phyloP scores from a whole-genome alignment of 2,797 vertebrate species.

The Aeoliscus strigatus region DNA sequence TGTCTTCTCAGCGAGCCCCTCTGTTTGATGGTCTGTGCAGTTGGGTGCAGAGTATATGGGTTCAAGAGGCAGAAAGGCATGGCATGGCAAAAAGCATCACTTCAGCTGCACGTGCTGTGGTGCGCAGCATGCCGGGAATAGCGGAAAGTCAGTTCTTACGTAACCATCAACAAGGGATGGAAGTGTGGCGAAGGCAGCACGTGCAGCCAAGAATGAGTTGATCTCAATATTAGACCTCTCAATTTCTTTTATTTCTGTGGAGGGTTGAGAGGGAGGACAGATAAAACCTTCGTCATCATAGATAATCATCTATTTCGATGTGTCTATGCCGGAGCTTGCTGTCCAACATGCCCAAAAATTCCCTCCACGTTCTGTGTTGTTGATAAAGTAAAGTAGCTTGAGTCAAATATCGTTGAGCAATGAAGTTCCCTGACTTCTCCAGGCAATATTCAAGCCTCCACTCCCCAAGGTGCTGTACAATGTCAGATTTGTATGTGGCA shows the following conservation, averaged over 20 bases:
- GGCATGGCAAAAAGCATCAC: constrained; percentile 45
- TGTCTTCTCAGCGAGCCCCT: constrained; percentile 38
- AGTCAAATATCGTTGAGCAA: too few relatives aligned
- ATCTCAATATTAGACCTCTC: neutral
- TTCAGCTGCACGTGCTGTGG: constrained; percentile 43
- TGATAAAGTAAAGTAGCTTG: too few relatives aligned
- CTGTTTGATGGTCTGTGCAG: constrained; percentile 24
- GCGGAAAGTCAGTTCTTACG: constrained; percentile 46
- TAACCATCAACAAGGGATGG: constrained; percentile 43
- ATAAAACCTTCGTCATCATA: too few relatives aligned
- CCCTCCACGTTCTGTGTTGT: too few relatives aligned
- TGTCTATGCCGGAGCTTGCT: too few relatives aligned
- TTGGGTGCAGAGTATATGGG: constrained; percentile 25
- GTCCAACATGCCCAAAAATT: too few relatives aligned
- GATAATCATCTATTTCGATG: too few relatives aligned
- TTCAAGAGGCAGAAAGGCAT: too few relatives aligned
- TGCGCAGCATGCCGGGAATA: constrained; percentile 25
- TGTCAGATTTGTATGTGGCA: constrained; percentile 59
- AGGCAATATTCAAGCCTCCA: constrained; percentile 42
- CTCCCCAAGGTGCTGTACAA: constrained; percentile 57
- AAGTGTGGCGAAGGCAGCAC: constrained; percentile 38
- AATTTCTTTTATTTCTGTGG: too few relatives aligned
- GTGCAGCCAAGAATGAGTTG: constrained; percentile 20
- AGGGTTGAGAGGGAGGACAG: too few relatives aligned
- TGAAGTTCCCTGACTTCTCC: constrained; percentile 26